These are phyloP conservation scores for Hemichromis elongatus DNA, from an alignment of 2,113 vertebrate genomes.

Conservation along the genomic window DNA sequence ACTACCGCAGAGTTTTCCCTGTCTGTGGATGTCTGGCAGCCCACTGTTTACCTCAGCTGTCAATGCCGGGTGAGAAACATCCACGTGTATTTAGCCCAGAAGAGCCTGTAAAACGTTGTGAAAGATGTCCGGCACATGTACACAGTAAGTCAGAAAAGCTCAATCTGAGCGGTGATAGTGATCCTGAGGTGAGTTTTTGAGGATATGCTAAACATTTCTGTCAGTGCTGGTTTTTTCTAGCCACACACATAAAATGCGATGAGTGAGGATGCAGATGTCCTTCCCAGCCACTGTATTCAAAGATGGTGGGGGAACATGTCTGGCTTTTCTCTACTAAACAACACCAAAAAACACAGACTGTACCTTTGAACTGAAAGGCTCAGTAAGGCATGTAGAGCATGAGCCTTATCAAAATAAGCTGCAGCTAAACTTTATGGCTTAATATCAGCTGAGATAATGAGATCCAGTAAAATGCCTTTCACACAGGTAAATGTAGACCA, in stretches of 20 bases:
- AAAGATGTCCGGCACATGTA: too few relatives aligned
- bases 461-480: background rate
- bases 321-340: background rate
- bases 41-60: too few relatives aligned
- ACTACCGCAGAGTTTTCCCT: background rate
- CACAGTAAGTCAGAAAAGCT: too few relatives aligned
- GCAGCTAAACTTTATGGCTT: background rate
- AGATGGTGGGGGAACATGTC: background rate
- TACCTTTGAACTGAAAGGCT: background rate
- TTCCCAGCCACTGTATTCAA: background rate
- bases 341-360: background rate
- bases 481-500: background rate
- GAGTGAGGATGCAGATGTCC: background rate
- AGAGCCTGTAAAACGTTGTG: too few relatives aligned
- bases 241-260: background rate
- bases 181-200: background rate
- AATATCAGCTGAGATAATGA: background rate
- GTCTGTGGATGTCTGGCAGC: too few relatives aligned
- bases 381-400: background rate
- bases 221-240: background rate
- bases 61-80: too few relatives aligned
- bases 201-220: background rate
- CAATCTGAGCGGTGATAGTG: too few relatives aligned
- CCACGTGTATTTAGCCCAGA: too few relatives aligned
- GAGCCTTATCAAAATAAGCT: background rate